These are phyloP conservation scores for Eriocheir sinensis DNA, from an alignment of 1,140 invertebrate genomes.

Conservation along the genomic window DNA sequence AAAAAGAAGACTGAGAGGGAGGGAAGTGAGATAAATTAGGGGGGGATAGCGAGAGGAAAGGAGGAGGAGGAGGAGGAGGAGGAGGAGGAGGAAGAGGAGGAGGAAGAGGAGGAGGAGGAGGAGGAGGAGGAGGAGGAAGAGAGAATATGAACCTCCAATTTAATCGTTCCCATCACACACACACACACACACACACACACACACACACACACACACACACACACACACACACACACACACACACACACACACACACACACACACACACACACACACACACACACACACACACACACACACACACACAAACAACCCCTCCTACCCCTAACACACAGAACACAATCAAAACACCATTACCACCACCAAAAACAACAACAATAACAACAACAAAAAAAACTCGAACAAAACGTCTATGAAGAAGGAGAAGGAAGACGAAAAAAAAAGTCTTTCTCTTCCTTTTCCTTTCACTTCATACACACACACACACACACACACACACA, in stretches of 20 bases:
- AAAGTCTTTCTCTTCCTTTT: no score
- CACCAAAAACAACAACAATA: neutral
- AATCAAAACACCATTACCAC: neutral
- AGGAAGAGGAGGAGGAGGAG: no score
- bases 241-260: constrained; percentile 34
- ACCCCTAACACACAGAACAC: neutral
- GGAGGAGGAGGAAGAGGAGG: no score
- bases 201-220: constrained; percentile 42
- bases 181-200: neutral
- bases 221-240: constrained; percentile 29
- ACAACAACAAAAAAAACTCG: neutral
- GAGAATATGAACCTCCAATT: neutral
- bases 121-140: neutral
- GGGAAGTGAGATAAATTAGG: no score
- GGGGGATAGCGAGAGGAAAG: no score
- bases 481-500: no score
- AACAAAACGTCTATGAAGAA: no score
- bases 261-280: neutral
- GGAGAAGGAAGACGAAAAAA: no score
- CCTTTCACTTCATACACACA: no score
- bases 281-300: neutral
- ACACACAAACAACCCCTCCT: neutral
- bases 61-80: neutral
- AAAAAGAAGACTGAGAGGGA: no score
- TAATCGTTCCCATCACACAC: neutral